Evolutionary conservation across 2,113 vertebrate genomes (phyloP), one percentile per base, ranked within the genome.

Genomic region (Megaleporinus macrocephalus): DNA sequence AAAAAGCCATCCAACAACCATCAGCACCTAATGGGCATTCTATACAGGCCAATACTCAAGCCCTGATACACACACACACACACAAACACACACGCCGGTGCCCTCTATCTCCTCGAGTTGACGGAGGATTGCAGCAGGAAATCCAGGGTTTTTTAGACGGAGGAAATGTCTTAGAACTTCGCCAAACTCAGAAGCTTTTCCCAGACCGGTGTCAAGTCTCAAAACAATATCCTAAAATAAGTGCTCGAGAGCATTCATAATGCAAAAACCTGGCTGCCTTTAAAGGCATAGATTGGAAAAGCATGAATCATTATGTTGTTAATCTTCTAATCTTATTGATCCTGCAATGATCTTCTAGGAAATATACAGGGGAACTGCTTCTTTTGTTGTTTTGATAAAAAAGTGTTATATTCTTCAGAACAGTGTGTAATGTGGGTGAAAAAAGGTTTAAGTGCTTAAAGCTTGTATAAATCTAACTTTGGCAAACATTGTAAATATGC

Each of bases 81-180:
- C 55, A 26, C 26, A 78, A 44, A 4, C 41, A 9, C 26, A 53
- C 74, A 9, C 73, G 29, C 68, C 24, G 41, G 29, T 15, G 41
- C 71, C 49, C 30, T 27, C 76, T 69, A 24, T 30, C 66, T 26
- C 53, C 61, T 29, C 22, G 29, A 74, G 55, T 27, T 71, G 66
- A 61, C 53, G n/a, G 62, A 66, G 26, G 27, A 33, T 72, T 69
- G 13, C 13, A 63, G 68, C 66, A 44, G 47, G 79, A 86, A 86
- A 83, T 83, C 69, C 63, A 55, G 61, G 57, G 36, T 80, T 84
- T 80, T 71, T 84, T 82, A 79, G 72, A 80, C 51, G 44, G 29
- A 75, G 63, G 47, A 33, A 72, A 84, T 71, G 76, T 74, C 66
- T 79, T 11, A 59, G 36, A 77, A 49, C 62, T 29, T 22, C 3